Percentiles rank a stretch among this genome's conserved stretches.
phyloP scores from a whole-genome alignment of 2,888 invertebrate species.

The Hypselothyrea guttata region DNA sequence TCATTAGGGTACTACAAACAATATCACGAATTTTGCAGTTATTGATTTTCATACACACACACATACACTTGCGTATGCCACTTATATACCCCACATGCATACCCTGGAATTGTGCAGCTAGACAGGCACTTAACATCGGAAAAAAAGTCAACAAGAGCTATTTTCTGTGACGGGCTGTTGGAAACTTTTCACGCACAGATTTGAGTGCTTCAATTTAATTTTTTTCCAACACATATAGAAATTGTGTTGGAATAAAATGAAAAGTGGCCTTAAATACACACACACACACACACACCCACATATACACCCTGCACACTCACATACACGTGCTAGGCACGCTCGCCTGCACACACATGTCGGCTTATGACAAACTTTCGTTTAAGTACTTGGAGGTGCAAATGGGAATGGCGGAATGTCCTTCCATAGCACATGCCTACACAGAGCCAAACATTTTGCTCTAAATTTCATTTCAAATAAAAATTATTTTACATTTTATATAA shows the following conservation, averaged over 20 bases:
- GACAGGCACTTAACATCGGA: constrained; percentile 37
- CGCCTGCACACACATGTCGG: constrained; percentile 40
- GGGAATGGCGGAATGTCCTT: constrained; percentile 42
- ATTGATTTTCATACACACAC: constrained; percentile 40
- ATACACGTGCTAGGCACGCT: constrained; percentile 19
- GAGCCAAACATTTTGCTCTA: too few relatives aligned
- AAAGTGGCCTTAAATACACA: constrained; percentile 40
- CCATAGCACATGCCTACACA: constrained; percentile 1
- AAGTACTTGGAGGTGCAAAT: constrained; percentile 72
- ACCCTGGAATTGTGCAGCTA: constrained; percentile 19
- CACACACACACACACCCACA: constrained; percentile 13
- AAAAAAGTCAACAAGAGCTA: constrained; percentile 19
- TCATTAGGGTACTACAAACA: constrained; percentile 30
- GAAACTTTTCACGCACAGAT: constrained; percentile 49
- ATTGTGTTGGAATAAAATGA: constrained; percentile 25
- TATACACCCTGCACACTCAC: constrained; percentile 11
- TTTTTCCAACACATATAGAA: constrained; percentile 20
- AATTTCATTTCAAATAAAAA: too few relatives aligned
- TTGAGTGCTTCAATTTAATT: constrained; percentile 58
- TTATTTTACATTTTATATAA: too few relatives aligned
- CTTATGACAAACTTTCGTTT: constrained; percentile 43
- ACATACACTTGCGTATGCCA: background rate
- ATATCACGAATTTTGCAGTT: constrained; percentile 19
- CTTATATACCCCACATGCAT: constrained; percentile 1
- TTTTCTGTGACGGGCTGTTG: constrained; percentile 49